phyloP scores from a whole-genome alignment of 2,797 vertebrate genomes.

The Chromobotia macracanthus region DNA sequence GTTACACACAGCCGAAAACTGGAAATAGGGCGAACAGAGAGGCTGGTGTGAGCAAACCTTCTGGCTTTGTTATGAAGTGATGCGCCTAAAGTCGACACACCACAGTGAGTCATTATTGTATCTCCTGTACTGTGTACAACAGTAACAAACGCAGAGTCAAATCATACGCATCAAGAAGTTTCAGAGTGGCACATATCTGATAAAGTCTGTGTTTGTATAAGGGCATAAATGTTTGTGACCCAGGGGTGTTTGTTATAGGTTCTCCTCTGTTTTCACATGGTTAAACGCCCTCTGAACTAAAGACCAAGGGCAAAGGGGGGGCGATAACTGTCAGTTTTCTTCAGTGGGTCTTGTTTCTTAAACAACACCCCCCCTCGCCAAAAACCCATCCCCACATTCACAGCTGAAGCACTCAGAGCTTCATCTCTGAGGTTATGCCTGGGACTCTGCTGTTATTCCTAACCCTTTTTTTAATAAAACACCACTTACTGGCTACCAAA shows the following conservation, averaged over 20 bases:
- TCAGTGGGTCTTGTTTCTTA: constrained; percentile 67
- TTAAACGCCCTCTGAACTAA: constrained; percentile 63
- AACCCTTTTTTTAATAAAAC: constrained; percentile 83
- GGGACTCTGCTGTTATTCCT: constrained; percentile 65
- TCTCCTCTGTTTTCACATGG: constrained; percentile 57
- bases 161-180: constrained; percentile 66
- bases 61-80: constrained; percentile 67
- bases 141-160: constrained; percentile 70
- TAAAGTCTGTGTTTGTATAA: constrained; percentile 25
- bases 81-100: constrained; percentile 22
- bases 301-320: constrained; percentile 73
- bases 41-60: constrained; percentile 54
- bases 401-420: constrained; percentile 62
- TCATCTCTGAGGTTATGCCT: constrained; percentile 66
- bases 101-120: constrained; percentile 42
- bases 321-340: constrained; percentile 80
- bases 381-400: constrained; percentile 63
- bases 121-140: constrained; percentile 43
- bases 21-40: constrained; percentile 65
- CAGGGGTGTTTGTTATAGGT: constrained; percentile 29
- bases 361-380: constrained; percentile 48
- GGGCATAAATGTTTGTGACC: constrained; percentile 26
- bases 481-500: constrained; percentile 85
- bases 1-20: constrained; percentile 69
- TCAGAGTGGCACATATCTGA: constrained; percentile 67